Base-by-base conservation (phyloP, 1,140 invertebrate species). In the Calycopis cecrops region DNA sequence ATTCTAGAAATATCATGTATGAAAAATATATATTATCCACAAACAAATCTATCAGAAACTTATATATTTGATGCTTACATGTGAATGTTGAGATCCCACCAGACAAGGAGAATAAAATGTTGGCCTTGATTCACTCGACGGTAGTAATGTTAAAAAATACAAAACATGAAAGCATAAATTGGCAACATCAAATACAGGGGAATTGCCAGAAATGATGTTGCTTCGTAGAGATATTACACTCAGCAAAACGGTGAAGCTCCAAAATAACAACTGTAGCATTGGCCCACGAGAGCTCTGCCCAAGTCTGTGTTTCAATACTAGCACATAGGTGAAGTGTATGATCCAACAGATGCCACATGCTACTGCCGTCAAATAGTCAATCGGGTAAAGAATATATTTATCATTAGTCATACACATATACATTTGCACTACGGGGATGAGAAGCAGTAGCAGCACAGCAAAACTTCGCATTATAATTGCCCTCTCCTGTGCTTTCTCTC, bases 321-420 rank as follows among this genome's bases (percentile, higher is more conserved):
- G 65, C 33, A 94, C 84, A 78, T 93, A 97, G 11, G 91, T 89
- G 63, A 93, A 90, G 86, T 97, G 95, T 11, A 95, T 87, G 21
- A 94, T 77, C 95, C 95, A 97, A 58, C 93, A 88, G 58, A 95
- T 76, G 65, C 90, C 91, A 74, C 94, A 89, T 21, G 93, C 88
- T 44, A 90, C 90, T 47, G 91, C 88, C 17, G 92, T 83, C 40
- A 96, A 90, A 73, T 93, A 92, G 82, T 95, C 92, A 53, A 92
- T 89, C 21, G 91, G 89, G 63, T 83, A 76, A 40, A 89, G 85
- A 49, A 88, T 69, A 59, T 76, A 73, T 33, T 83, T 59, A 44
- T 63, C 67, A 58, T 87, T 85, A 14, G 84, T 84, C 35, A 91
- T 66, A 67, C 90, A 89, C 63, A 89, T 86, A 68, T 93, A 92